Base-by-base conservation (phyloP, 2,888 invertebrate genomes). In the Tenthredo distinguenda region DNA sequence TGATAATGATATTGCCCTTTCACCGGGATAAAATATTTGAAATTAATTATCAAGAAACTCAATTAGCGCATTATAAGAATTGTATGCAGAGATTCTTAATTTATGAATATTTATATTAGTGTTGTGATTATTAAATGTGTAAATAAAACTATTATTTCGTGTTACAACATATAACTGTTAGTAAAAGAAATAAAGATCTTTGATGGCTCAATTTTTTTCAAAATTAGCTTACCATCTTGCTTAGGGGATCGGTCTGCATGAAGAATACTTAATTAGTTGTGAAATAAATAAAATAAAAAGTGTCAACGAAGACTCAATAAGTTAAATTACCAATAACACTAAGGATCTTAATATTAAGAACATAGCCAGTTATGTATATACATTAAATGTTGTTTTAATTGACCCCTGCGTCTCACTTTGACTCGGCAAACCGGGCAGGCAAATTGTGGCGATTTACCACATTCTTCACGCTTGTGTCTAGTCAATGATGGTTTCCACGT, bases 381-480 rank as follows among this genome's bases (percentile, higher is more conserved):
- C 62, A 88, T 87, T 47, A 93, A 87, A 88, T 93, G 93, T 26
- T 90, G 88, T 84, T 90, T 91, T 26, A 93, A 89, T 85, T 92
- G 92, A 77, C 90, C 90, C 85, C 89, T 90, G n/a, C 91, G 90
- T 84, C 92, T 92, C 37, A 91, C 89, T 86, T 90, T 92, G 81
- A 90, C 90, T 31, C 87, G 85, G 87, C 94, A 94, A 18, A 91
- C 71, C 7, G 91, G 88, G 86, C 94, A 94, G 40, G 86, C 87
- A 88, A 94, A 94, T 87, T 91, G 91, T 10, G 94, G 93, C 76
- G 93, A 93, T 85, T 93, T 93, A 10, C 94, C 94, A 86, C 94
- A 94, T 86, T 94, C 93, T 82, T 93, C 89, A 18, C 91, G 88
- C 31, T 91, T 88, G 85, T 92, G 93, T 31, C 92, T 89, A 86